Evolutionary conservation across 2,797 vertebrate genomes (phyloP), one percentile per base, ranked within the genome.

Genomic region (Phataginus tricuspis): DNA sequence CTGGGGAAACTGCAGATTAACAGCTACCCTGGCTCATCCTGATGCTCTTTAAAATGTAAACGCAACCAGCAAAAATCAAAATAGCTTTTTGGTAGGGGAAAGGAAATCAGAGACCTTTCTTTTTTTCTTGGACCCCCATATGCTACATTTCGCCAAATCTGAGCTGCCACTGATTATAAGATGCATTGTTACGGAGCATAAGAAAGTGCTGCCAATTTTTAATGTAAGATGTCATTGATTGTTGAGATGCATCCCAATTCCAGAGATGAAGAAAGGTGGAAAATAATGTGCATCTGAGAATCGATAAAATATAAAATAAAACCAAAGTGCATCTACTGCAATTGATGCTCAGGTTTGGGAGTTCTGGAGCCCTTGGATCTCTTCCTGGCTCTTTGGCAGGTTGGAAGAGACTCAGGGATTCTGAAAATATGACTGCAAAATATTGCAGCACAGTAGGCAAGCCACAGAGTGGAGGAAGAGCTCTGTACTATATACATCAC

Each of bases 401-500:
- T 83, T 42, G 29, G n/a, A 39, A 88, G 83, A 85, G 23, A 91
- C 3, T 1, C 10, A 0, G 6, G 14, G 5, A 31, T 69, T 69
- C 18, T 23, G 29, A 69, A 91, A 89, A 53, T 15, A 63, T 23
- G 80, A 57, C 9, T 34, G 25, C 12, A 7, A 21, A 42, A 29
- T 4, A 59, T 6, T 7, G 7, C 61, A 45, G 42, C 66, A 7
- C 4, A 25, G 14, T 66, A 74, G 55, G 69, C 27, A 55, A 87
- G 74, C 42, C 75, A 10, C 19, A 7, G 75, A 15, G 21, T 4
- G 23, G 23, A 66, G 79, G 14, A 29, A 71, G 37, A 63, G 12
- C 34, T 31, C 64, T 21, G 3, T 1, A 9, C 8, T 14, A 12
- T 18, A 11, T 1, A 8, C 3, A 19, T 6, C 31, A 6, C 55